A percentile compares a stretch with the other conserved stretches of the same genome.
These are phyloP conservation scores for Mesoclemmys tuberculata DNA, from an alignment of 2,113 vertebrate genomes.

Conservation along the genomic window DNA sequence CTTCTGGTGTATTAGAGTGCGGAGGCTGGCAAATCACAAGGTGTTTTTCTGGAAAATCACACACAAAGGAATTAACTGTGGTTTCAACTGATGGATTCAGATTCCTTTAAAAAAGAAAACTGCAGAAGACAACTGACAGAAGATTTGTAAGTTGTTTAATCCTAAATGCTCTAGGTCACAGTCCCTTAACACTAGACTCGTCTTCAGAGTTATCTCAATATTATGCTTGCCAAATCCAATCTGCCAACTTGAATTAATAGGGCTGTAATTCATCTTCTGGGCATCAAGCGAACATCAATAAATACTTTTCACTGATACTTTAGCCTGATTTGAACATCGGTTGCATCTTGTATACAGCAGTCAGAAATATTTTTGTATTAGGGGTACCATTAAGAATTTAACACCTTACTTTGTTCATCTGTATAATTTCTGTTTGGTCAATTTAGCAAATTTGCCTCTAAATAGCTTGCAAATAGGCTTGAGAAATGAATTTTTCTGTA, in stretches of 20 bases:
- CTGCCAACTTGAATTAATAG: conserved; percentile 47
- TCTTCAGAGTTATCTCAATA: conserved; percentile 30
- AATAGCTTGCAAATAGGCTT: accelerated
- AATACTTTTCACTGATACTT: conserved; percentile 19
- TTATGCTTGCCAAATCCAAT: conserved; percentile 23
- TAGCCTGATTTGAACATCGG: not conserved
- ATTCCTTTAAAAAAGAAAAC: not conserved
- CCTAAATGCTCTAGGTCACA: conserved; percentile 16
- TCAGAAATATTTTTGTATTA: not conserved
- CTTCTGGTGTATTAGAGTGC: not conserved
- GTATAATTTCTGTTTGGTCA: not conserved
- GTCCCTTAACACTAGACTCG: conserved; percentile 21
- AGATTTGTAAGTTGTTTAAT: conserved; percentile 42
- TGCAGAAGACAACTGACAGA: conserved; percentile 17
- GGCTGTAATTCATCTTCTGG: conserved; percentile 45
- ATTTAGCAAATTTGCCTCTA: not conserved
- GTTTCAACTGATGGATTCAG: not conserved
- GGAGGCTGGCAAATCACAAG: not conserved
- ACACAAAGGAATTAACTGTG: not conserved
- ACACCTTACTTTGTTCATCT: not conserved
- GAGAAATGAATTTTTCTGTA: not conserved
- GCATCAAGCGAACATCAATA: conserved; percentile 20
- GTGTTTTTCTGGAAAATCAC: not conserved
- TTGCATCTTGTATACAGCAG: not conserved
- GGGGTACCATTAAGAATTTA: not conserved